A percentile compares a stretch with the other conserved stretches of the same genome.
phyloP scores from a whole-genome alignment of 1,140 invertebrate genomes.

The Arion vulgaris region DNA sequence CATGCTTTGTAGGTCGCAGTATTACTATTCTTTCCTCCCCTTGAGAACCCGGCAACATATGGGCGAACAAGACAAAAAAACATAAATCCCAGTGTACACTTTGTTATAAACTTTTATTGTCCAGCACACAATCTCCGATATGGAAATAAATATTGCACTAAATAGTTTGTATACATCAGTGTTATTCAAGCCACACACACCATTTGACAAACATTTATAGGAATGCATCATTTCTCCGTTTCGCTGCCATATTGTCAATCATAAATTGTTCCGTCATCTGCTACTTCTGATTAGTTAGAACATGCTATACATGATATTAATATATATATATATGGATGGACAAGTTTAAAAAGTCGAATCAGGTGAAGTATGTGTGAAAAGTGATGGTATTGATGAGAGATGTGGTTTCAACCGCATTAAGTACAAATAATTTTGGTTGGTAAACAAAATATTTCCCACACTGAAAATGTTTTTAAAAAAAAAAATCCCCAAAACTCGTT shows the following conservation, averaged over 20 bases:
- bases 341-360: not conserved
- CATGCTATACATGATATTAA: not conserved
- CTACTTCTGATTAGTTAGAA: not conserved
- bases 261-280: conserved; percentile 10
- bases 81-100: not conserved
- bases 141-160: conserved; percentile 33
- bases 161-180: conserved; percentile 17
- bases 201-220: conserved; percentile 6
- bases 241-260: conserved; percentile 28
- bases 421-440: too few relatives aligned
- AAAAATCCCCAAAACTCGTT: too few relatives aligned
- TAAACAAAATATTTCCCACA: too few relatives aligned
- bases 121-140: conserved; percentile 7
- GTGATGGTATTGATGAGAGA: too few relatives aligned
- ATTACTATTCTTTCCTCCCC: too few relatives aligned
- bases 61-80: too few relatives aligned
- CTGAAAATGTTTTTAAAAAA: too few relatives aligned
- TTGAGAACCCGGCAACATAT: too few relatives aligned
- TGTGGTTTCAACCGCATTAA: too few relatives aligned
- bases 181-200: not conserved
- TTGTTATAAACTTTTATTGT: conserved; percentile 20
- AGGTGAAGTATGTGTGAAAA: too few relatives aligned
- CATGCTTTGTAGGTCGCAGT: too few relatives aligned
- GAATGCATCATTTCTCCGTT: conserved; percentile 32
- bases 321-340: not conserved